Base-by-base conservation (phyloP, 2,888 invertebrate genomes). In the Andrena fulva region DNA sequence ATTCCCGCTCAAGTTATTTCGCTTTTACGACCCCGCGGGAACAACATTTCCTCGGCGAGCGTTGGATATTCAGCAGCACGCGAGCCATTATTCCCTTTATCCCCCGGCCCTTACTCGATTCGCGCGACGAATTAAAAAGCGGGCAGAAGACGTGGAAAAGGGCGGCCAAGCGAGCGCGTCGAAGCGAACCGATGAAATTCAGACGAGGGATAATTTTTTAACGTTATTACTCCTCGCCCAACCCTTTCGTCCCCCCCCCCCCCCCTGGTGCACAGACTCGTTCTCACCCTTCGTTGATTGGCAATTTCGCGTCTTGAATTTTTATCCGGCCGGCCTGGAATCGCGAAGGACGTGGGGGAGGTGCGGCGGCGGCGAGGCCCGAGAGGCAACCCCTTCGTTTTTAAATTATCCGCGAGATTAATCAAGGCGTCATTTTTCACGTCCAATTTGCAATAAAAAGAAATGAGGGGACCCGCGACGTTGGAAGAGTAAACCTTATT, bases 341-440 rank as follows among this genome's bases (percentile, higher is more conserved):
- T 77, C 86, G 79, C 79, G 84, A 81, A 72, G 71, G 70, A 42
- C 35, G 77, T 8, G 60, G 50, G 84, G 84, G 52, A 8, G 8
- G 52, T 80, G 85, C 85, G 74, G 69, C 72, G 81, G 31, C 67
- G 82, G 82, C 72, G 27, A 56, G 56, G 56, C 56, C 10, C 80
- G 69, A 27, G 29, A 31, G 85, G 87, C 91, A 92, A 92, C 92
- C 92, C 93, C 93, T 93, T 94, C 94, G 92, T 93, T 94, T 94
- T 93, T 93, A 93, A 94, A 94, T 94, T 93, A 94, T 94, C 94
- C 93, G 92, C 91, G 90, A 94, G 93, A 94, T 94, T 94, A 94
- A 94, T 94, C 93, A 94, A 93, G 94, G 93, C 93, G 92, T 94
- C 94, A 94, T 94, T 94, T 94, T 94, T 94, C 94, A 94, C 93